Base-by-base conservation (phyloP, 2,797 vertebrate species). In the Apogon hyalosoma region DNA sequence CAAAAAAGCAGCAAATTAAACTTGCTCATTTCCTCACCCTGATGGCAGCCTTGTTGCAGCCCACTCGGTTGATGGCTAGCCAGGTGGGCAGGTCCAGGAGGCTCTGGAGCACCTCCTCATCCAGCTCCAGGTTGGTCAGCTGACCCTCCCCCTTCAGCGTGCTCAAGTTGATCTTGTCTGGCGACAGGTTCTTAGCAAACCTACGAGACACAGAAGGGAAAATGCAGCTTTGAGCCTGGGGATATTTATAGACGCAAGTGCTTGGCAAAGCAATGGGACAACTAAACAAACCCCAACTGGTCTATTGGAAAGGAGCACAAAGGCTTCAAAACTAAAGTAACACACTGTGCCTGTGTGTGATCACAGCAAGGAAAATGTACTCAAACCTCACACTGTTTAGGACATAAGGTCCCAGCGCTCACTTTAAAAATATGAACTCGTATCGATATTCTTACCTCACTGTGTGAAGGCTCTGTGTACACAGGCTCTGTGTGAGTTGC, bases 111-210 rank as follows among this genome's bases (percentile, higher is more conserved):
- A 98, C 98, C 87, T 99, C 97, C 87, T 99, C 98, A 68, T 99
- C 98, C 90, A 99, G 94, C 91, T 99, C 96, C 88, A 99, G 92
- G 85, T 98, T 98, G 76, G 95, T 98, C 78, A 99, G 93, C 85
- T 99, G 97, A 5, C 98, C 98, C 78, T 99, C 96, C 2, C 98
- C 98, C 71, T 98, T 98, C 87, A 99, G 88, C 0, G 98, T 99
- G 90, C 98, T 99, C 89, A 99, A 87, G 92, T 99, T 99, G 91
- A 99, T 99, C 92, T 98, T 98, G 90, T 99, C 98, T 0, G 98
- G 98, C 3, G 98, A 99, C 80, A 99, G 95, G 88, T 99, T 99
- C 94, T 99, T 99, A 39, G 97, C 96, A 88, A 98, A 98, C 90
- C 97, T 98, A 24, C 1, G 0, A 39, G 45, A 60, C 54, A 24